A percentile compares a stretch with the other conserved stretches of the same genome.
Conservation (phyloP, 1,140 invertebrate species). For the Fopius arisanus region DNA sequence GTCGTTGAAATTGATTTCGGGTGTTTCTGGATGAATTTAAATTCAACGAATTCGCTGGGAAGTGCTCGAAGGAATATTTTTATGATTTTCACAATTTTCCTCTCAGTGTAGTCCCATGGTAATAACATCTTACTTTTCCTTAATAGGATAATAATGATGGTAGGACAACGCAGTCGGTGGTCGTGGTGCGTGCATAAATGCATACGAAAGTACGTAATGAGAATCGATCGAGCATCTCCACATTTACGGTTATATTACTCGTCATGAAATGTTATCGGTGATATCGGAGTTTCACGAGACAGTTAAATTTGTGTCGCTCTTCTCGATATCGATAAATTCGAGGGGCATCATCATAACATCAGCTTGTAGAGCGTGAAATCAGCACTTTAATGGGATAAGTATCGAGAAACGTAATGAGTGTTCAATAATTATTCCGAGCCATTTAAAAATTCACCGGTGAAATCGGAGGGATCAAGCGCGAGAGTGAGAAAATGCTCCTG, state of each 20-base stretch:
- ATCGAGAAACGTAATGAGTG: background rate
- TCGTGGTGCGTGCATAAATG: conserved; percentile 2
- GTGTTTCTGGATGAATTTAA: background rate
- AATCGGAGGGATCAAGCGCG: background rate
- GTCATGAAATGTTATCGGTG: conserved; percentile 1
- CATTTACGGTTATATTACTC: conserved; percentile 9
- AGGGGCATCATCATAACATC: background rate
- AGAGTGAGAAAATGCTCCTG: too few species aligned
- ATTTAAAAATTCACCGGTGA: background rate
- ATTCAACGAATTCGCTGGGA: background rate
- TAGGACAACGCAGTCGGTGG: background rate
- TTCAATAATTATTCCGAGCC: background rate
- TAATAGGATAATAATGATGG: background rate
- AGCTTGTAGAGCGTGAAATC: background rate
- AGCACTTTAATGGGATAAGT: background rate
- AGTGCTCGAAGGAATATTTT: background rate
- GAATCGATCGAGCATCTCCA: background rate
- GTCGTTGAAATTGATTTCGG: background rate
- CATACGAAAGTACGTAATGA: conserved; percentile 1
- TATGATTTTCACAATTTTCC: background rate
- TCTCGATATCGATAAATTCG: conserved; percentile 6
- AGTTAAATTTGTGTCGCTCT: background rate
- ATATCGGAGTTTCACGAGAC: background rate
- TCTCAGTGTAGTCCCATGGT: background rate
- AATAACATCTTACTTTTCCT: background rate